A percentile compares a stretch with the other conserved stretches of the same genome.
phyloP scores from a whole-genome alignment of 2,888 invertebrate species.

The Drosophila anomalata region DNA sequence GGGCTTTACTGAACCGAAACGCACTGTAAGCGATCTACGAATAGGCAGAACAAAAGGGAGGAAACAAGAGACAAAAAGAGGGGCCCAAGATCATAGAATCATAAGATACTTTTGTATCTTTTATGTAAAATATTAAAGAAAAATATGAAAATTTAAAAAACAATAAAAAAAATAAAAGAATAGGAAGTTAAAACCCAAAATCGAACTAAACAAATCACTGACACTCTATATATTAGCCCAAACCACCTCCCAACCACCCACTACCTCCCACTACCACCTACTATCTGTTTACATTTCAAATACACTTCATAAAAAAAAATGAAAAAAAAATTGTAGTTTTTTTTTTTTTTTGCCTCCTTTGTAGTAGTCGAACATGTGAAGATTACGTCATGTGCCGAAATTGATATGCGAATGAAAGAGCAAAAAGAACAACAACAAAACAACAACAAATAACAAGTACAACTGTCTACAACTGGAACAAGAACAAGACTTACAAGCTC shows the following conservation, averaged over 20 bases:
- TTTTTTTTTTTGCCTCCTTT: constrained; percentile 22
- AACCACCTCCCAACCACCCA: neutral
- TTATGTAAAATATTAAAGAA: neutral
- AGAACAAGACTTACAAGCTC: constrained; percentile 38
- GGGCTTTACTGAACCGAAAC: constrained; percentile 34
- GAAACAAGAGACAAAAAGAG: neutral
- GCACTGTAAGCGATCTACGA: constrained; percentile 24
- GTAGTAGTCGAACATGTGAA: constrained; percentile 67
- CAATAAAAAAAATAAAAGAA: neutral
- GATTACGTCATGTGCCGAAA: constrained; percentile 77
- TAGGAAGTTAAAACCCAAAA: neutral
- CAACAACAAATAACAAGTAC: constrained; percentile 35
- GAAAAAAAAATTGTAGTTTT: neutral
- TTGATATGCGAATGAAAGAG: constrained; percentile 65
- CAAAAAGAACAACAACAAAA: constrained; percentile 43
- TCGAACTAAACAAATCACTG: constrained; percentile 16
- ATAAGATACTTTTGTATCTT: constrained; percentile 6
- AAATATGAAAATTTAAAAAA: neutral
- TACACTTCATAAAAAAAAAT: constrained; percentile 44
- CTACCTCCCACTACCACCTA: constrained; percentile 2
- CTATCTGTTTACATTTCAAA: constrained; percentile 53
- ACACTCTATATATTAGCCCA: constrained; percentile 2
- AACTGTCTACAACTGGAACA: constrained; percentile 38
- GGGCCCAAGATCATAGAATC: constrained; percentile 1
- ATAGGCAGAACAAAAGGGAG: neutral